Conservation (phyloP, 2,797 vertebrate genomes). For the Erpetoichthys calabaricus region DNA sequence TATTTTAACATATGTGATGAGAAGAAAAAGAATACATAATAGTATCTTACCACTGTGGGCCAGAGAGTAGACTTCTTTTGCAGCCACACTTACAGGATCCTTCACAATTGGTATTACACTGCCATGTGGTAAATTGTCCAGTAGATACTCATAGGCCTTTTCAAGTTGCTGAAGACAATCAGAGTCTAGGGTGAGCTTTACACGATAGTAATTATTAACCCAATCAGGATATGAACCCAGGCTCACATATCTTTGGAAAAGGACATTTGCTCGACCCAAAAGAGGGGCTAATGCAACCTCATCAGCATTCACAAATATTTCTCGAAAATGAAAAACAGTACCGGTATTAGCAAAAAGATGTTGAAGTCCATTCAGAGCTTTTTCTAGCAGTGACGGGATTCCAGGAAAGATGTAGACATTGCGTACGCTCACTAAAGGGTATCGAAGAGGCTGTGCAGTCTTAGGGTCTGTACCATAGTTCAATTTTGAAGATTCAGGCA, state of each 20-base stretch:
- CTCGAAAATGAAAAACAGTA: slow-evolving; percentile 58
- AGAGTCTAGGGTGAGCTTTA: slow-evolving; percentile 76
- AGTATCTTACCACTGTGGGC: slow-evolving; percentile 56
- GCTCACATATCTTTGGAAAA: slow-evolving; percentile 50
- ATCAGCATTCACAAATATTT: slow-evolving; percentile 62
- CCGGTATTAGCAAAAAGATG: slow-evolving; percentile 63
- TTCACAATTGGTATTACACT: slow-evolving; percentile 53
- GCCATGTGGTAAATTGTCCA: slow-evolving; percentile 52
- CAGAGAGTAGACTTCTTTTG: slow-evolving; percentile 61
- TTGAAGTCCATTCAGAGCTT: slow-evolving; percentile 58
- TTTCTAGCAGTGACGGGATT: slow-evolving; percentile 69
- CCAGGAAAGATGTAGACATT: slow-evolving; percentile 90
- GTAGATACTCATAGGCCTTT: slow-evolving; percentile 48
- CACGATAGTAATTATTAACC: slow-evolving; percentile 79
- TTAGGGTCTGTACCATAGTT: slow-evolving; percentile 65
- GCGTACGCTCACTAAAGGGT: slow-evolving; percentile 77
- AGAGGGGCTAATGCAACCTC: slow-evolving; percentile 56
- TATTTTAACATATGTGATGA: too few relatives aligned
- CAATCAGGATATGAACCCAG: slow-evolving; percentile 90
- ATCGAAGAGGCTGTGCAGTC: slow-evolving; percentile 52
- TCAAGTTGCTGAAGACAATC: slow-evolving; percentile 59
- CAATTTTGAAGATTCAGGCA: slow-evolving; percentile 69
- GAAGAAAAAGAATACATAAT: too few relatives aligned
- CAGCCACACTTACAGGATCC: slow-evolving; percentile 53
- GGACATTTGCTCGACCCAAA: slow-evolving; percentile 48